These are phyloP conservation scores for Aphodius granarius DNA, from an alignment of 2,888 invertebrate genomes.

Conservation along the genomic window DNA sequence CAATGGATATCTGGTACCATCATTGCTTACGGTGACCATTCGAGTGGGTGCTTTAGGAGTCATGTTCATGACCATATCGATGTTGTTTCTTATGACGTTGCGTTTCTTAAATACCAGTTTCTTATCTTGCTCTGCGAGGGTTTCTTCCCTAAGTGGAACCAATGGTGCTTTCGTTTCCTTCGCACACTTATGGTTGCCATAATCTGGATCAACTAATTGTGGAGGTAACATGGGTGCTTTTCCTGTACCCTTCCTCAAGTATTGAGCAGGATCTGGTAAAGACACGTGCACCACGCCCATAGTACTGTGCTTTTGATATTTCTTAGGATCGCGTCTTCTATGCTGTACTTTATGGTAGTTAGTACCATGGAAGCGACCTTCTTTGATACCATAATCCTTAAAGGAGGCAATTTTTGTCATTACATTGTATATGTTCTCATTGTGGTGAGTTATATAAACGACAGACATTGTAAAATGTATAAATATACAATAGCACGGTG, in stretches of 20 bases:
- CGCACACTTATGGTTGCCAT: constrained; percentile 19
- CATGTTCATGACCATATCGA: constrained; percentile 59
- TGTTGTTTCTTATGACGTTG: constrained; percentile 65
- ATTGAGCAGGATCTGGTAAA: constrained; percentile 61
- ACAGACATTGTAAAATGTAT: constrained; percentile 59
- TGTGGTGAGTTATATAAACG: constrained; percentile 64
- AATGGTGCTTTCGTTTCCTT: constrained; percentile 28
- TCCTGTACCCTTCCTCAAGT: constrained; percentile 59
- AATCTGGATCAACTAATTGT: constrained; percentile 22
- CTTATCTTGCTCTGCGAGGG: constrained; percentile 35
- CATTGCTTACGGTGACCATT: constrained; percentile 26
- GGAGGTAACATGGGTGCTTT: constrained; percentile 32
- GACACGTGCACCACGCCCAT: constrained; percentile 71
- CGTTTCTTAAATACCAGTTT: constrained; percentile 39
- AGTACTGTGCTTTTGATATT: constrained; percentile 54
- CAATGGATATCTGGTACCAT: background rate
- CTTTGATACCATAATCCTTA: background rate
- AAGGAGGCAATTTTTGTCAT: constrained; percentile 44
- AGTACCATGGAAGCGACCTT: constrained; percentile 53
- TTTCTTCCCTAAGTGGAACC: constrained; percentile 40
- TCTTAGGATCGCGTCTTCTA: constrained; percentile 43
- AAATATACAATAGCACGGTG: background rate
- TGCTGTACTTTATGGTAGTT: constrained; percentile 43
- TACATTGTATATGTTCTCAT: constrained; percentile 68
- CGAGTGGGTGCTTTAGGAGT: constrained; percentile 61